Conservation (phyloP, 2,888 invertebrate species). For the Drosophila meridionalis region DNA sequence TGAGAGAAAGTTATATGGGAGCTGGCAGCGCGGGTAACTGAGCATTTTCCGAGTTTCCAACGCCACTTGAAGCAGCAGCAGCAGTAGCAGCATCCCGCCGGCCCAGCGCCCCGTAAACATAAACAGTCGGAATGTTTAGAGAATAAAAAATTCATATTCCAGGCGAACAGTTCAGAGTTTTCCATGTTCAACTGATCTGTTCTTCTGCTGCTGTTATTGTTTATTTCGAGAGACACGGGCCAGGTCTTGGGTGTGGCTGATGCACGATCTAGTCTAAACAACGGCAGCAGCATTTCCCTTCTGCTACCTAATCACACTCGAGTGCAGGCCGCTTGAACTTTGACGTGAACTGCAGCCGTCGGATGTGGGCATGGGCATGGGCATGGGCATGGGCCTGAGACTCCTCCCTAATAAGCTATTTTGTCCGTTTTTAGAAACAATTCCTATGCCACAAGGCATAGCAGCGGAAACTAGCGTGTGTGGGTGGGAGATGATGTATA, state of each 20-base stretch:
- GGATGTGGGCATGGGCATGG: conserved; percentile 40
- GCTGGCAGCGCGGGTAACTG: conserved; percentile 32
- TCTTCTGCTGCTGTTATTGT: conserved; percentile 50
- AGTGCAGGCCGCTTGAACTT: conserved; percentile 69
- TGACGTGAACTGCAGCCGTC: conserved; percentile 70
- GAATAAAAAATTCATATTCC: conserved; percentile 63
- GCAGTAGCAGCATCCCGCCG: conserved; percentile 15
- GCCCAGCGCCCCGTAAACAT: conserved; percentile 54
- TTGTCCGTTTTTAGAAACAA: conserved; percentile 77
- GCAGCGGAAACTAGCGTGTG: conserved; percentile 49
- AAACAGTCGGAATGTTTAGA: conserved; percentile 75
- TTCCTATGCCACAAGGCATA: conserved; percentile 60
- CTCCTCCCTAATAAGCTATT: conserved; percentile 64
- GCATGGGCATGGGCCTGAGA: conserved; percentile 14
- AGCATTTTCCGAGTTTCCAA: conserved; percentile 57
- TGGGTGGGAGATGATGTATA: conserved; percentile 57
- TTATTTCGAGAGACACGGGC: conserved; percentile 69
- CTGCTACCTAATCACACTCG: conserved; percentile 49
- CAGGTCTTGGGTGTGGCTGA: conserved; percentile 70
- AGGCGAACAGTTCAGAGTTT: conserved; percentile 42
- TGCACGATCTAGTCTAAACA: conserved; percentile 70
- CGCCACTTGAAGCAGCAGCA: conserved; percentile 53
- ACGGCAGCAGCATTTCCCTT: conserved; percentile 54
- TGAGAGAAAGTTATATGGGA: conserved; percentile 78
- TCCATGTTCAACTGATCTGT: conserved; percentile 16